phyloP scores from a whole-genome alignment of 2,888 invertebrate genomes.

The Agrotis clavis region DNA sequence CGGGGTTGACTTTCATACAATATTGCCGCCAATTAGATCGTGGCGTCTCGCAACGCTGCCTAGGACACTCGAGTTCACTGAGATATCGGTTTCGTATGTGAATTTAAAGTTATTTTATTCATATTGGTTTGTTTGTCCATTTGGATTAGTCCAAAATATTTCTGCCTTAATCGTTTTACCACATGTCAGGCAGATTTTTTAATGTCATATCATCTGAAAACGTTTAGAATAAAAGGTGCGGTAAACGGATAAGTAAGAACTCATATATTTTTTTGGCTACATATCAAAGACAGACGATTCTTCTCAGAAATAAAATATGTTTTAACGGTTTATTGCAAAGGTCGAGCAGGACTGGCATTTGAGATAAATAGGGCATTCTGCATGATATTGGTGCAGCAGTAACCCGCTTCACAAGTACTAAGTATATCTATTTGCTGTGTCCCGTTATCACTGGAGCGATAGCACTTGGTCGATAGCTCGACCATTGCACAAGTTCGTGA shows the following conservation, averaged over 20 bases:
- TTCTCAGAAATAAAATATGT: slow-evolving; percentile 65
- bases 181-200: slow-evolving; percentile 16
- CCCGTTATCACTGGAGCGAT: slow-evolving; percentile 85
- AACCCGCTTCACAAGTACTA: slow-evolving; percentile 77
- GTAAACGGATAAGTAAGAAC: slow-evolving; percentile 31
- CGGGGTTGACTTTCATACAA: slow-evolving; percentile 72
- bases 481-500: slow-evolving; percentile 78
- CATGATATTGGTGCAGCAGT: slow-evolving; percentile 76
- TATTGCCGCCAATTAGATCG: slow-evolving; percentile 74
- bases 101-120: slow-evolving; percentile 34
- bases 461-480: slow-evolving; percentile 80
- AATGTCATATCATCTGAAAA: slow-evolving; percentile 24
- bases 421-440: slow-evolving; percentile 75
- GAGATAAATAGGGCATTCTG: slow-evolving; percentile 77
- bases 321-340: slow-evolving; percentile 57
- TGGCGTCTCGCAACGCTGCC: slow-evolving; percentile 67
- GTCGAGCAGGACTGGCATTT: slow-evolving; percentile 61
- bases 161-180: slow-evolving; percentile 18
- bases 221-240: slow-evolving; percentile 38
- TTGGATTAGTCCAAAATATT: slow-evolving; percentile 17
- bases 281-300: slow-evolving; percentile 67
- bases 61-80: slow-evolving; percentile 61
- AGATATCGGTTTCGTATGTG: slow-evolving; percentile 56
- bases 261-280: slow-evolving; percentile 67
- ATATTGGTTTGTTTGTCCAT: slow-evolving; percentile 11